Evolutionary conservation across 2,888 invertebrate species (phyloP), one percentile per base, ranked within the genome.

Genomic region (Tineola bisselliella): DNA sequence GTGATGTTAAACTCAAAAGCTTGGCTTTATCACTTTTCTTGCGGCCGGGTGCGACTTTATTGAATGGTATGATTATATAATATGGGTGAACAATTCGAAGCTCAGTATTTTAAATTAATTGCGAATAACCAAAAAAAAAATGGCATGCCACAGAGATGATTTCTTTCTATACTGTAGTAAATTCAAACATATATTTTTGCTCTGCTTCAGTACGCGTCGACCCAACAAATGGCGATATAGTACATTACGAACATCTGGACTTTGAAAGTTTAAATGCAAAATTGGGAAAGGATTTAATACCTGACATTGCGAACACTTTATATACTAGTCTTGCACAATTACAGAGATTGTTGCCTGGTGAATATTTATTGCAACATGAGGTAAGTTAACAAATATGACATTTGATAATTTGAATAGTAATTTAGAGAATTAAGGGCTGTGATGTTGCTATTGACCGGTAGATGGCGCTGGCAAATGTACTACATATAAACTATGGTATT

Each of bases 201-300:
- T n/a, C n/a, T n/a, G n/a, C n/a, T 44, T 19, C 71, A 84, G 83
- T 72, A 0, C 72, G 83, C 10, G 61, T 83, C 33, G 84, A 84
- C 64, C 71, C 73, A 8, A 54, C 64, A 0, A 67, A 71, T 0
- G 84, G 84, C 0, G 81, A 84, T 17, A 66, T 84, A 44, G 76
- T 74, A 43, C 68, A 68, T 0, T 61, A 71, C 1, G 77, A 78
- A 8, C 57, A 33, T 0, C 0, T 65, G 0, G 30, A 61, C 1
- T 13, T 61, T 0, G 66, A 66, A 0, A 62, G 66, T 52, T 62
- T 74, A 19, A 2, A 15, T 33, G 4, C 2, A 6, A 19, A 43
- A 0, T 6, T 43, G 4, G 63, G 69, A 60, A 63, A 65, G 0
- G 65, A 65, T 25, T n/a, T 57, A 5, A 1, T 60, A 18, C 25